Conservation (phyloP, 35 echinoderm and acorn worm species). For the Lytechinus pictus region DNA sequence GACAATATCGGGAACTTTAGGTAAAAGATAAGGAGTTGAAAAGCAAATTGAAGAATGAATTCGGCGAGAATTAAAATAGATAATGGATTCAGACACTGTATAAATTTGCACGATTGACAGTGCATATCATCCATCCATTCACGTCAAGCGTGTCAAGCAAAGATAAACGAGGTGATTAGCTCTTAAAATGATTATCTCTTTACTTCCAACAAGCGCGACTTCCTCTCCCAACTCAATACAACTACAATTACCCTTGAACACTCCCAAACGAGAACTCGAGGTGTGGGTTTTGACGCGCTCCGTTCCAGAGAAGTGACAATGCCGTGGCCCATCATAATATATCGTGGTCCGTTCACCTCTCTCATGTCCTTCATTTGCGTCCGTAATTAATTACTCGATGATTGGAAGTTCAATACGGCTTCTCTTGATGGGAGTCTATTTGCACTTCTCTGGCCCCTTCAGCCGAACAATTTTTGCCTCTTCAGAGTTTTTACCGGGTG, state of each 20-base stretch:
- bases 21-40: no score
- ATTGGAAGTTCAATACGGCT: no score
- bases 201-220: not conserved
- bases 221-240: not conserved
- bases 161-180: not conserved
- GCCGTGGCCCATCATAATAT: not conserved
- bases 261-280: not conserved
- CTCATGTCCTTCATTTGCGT: not conserved
- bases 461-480: not conserved
- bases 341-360: not conserved
- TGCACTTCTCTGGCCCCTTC: slow-evolving; percentile 15
- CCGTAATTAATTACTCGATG: not conserved
- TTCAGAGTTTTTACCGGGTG: not conserved
- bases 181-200: slow-evolving; percentile 6
- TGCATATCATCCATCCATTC: not conserved
- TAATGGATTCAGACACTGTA: not conserved
- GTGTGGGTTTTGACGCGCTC: not conserved
- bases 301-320: slow-evolving; percentile 14
- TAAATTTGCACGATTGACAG: not conserved
- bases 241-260: not conserved
- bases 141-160: not conserved
- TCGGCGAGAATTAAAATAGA: not conserved
- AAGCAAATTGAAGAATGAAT: no score
- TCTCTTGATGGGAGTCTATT: slow-evolving; percentile 19
- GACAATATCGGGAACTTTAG: no score